Evolutionary conservation across 1,140 invertebrate species (phyloP), one percentile per base, ranked within the genome.

Genomic region (Pogonomyrmex barbatus): DNA sequence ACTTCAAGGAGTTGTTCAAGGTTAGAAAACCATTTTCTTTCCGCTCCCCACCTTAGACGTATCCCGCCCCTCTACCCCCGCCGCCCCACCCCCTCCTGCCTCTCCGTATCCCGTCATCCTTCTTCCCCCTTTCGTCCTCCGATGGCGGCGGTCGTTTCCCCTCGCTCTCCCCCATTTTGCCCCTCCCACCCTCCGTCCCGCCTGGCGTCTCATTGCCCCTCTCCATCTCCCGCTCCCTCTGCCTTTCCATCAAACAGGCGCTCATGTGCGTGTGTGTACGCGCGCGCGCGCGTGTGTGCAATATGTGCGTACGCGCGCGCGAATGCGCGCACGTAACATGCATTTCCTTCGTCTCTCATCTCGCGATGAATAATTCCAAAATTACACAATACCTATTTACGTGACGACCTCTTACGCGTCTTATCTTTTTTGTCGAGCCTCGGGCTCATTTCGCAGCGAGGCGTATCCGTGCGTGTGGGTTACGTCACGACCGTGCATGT

Each of bases 1-100:
- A 97, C 95, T 97, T 97, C 95, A 97, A 97, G 96, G 97, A 97
- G 95, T 95, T 97, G 92, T 97, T 97, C 95, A 97, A 97, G 96
- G 97, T 97, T 96, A 96, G 96, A 94, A 93, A 93, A 92, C 90
- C 79, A 75, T 85, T 75, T 76, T 79, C 83, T 91, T 91, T 54
- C 71, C 62, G 50, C 88, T 84, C 82, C 87, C 85, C 82, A 88
- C 85, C 84, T 89, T 79, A 65, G 67, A 79, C 70, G 63, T 83
- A 73, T 47, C 58, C 75, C 52, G 50, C 17, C 62, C 67, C 63
- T 63, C 68, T 56, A 52, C 39, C 45, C 17, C 24, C 24, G 24
- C 24, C 24, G 0, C 24, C 24, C 24, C 24, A 24, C 56, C 39
- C 77, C 70, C 58, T 1, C 42, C 54, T 24, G 17, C 67, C 54